Conservation (phyloP, 2,113 vertebrate genomes). For the Balaeniceps rex region DNA sequence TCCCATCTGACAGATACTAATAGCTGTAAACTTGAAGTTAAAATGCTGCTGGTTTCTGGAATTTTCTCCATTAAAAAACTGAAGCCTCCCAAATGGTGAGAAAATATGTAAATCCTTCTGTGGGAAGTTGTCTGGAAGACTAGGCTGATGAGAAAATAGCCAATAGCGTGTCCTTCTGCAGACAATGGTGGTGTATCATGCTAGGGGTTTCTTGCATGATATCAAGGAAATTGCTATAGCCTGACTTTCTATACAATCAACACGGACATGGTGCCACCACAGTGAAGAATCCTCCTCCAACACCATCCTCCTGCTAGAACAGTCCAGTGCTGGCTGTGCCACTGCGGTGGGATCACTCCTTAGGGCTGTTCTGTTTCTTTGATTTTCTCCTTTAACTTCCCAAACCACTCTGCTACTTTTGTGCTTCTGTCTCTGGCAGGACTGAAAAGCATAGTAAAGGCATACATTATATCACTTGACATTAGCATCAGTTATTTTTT, state of each 20-base stretch:
- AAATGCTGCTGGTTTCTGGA: not conserved
- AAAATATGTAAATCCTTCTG: not conserved
- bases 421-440: not conserved
- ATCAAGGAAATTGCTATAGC: not conserved
- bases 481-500: not conserved
- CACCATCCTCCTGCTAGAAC: not conserved
- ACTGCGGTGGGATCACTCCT: not conserved
- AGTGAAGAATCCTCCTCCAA: not conserved
- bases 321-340: accelerated
- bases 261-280: not conserved
- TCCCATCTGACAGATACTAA: not conserved
- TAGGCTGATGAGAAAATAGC: not conserved
- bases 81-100: not conserved
- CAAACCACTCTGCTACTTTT: not conserved
- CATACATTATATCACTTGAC: not conserved
- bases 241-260: not conserved
- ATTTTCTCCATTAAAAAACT: not conserved
- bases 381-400: not conserved
- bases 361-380: not conserved
- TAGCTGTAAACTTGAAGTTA: not conserved
- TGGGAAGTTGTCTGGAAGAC: not conserved
- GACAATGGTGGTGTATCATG: not conserved
- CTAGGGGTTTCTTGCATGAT: not conserved
- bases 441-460: not conserved
- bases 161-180: not conserved